Evolutionary conservation across 2,113 vertebrate genomes (phyloP).

Genomic region (Ciconia stormi): DNA sequence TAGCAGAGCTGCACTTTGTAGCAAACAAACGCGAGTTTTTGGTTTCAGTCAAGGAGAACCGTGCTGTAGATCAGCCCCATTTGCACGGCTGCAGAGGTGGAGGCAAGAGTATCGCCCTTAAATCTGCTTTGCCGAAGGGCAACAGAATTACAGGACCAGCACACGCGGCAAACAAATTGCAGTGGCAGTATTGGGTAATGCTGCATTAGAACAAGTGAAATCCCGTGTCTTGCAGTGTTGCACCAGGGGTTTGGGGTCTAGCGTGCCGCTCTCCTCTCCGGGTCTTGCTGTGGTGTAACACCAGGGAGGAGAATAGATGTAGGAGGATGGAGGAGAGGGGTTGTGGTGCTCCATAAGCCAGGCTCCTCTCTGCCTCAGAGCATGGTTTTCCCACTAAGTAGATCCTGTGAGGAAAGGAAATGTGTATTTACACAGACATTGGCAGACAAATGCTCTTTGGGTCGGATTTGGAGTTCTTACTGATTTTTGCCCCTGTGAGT

Average conservation of each 20-base stretch:
- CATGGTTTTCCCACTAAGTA: neutral
- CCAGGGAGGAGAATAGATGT: neutral
- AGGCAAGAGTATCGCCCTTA: neutral
- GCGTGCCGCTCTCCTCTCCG: neutral
- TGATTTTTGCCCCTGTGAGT: neutral
- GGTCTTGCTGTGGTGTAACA: neutral
- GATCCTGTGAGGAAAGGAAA: neutral
- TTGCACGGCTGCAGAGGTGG: rapidly evolving
- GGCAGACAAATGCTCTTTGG: neutral
- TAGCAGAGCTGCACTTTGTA: neutral
- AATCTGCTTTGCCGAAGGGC: neutral
- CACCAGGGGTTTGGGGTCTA: neutral
- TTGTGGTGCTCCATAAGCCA: neutral
- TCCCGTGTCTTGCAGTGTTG: rapidly evolving
- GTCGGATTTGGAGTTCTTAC: neutral
- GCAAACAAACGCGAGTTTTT: rapidly evolving
- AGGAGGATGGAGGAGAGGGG: neutral
- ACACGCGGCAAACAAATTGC: neutral
- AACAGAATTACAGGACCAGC: neutral
- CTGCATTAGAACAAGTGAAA: neutral
- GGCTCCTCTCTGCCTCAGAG: neutral
- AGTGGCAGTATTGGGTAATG: rapidly evolving
- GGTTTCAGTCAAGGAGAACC: neutral
- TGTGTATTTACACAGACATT: neutral
- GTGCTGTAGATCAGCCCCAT: neutral